phyloP scores from a whole-genome alignment of 2,797 vertebrate species.

The Naso thynnoides region DNA sequence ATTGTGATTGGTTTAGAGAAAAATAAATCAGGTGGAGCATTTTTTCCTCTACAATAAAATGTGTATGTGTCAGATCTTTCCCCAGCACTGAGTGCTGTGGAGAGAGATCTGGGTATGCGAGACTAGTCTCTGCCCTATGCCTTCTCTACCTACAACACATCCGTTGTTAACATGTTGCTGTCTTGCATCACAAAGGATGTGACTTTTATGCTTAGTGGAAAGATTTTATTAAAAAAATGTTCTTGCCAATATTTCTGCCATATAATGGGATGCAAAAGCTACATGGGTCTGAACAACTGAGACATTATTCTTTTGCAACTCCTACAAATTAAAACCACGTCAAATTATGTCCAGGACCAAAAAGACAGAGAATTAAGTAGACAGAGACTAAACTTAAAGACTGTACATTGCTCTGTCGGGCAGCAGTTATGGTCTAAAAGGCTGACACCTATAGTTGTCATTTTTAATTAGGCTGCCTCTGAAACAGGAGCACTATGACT shows the following conservation, averaged over 20 bases:
- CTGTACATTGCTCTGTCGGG: not conserved
- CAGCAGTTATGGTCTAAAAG: slow-evolving; percentile 19
- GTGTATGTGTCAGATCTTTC: too few species aligned
- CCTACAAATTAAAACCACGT: too few species aligned
- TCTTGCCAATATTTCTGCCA: not conserved
- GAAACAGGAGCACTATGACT: slow-evolving; percentile 37
- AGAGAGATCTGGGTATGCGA: too few species aligned
- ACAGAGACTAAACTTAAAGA: not conserved
- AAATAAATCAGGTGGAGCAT: too few species aligned
- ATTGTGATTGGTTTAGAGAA: too few species aligned
- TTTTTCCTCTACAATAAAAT: too few species aligned
- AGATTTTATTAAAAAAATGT: not conserved
- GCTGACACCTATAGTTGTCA: slow-evolving; percentile 29
- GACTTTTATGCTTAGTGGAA: not conserved
- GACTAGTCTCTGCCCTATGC: not conserved
- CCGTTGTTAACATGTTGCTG: slow-evolving; percentile 1
- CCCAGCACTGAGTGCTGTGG: too few species aligned
- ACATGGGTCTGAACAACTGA: not conserved
- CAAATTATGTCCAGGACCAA: not conserved
- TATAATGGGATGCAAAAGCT: slow-evolving; percentile 1
- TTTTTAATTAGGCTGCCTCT: slow-evolving; percentile 48
- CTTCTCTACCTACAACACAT: not conserved
- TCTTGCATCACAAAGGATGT: not conserved
- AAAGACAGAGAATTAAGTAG: not conserved
- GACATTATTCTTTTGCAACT: not conserved